Conservation (phyloP, 2,888 invertebrate genomes). For the Drosophila mettleri region DNA sequence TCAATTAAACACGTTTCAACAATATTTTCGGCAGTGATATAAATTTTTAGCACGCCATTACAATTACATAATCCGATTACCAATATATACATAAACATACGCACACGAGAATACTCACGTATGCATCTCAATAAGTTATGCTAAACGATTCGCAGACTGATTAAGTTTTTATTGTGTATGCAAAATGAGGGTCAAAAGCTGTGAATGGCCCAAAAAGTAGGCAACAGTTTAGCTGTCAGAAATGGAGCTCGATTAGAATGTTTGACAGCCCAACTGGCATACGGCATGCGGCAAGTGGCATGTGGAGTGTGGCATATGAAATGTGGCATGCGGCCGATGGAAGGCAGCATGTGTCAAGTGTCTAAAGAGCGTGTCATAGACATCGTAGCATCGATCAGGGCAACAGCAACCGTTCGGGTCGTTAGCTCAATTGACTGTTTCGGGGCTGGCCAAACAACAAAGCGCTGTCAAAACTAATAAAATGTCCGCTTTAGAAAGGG, state of each 20-base stretch:
- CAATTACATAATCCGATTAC: slow-evolving; percentile 78
- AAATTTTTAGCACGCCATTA: slow-evolving; percentile 76
- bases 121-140: slow-evolving; percentile 32
- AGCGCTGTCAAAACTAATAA: slow-evolving; percentile 80
- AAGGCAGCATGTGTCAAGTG: slow-evolving; percentile 71
- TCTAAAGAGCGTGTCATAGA: slow-evolving; percentile 70
- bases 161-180: slow-evolving; percentile 73
- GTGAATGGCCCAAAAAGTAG: slow-evolving; percentile 33
- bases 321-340: slow-evolving; percentile 69
- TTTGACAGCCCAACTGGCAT: slow-evolving; percentile 60
- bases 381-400: slow-evolving; percentile 58
- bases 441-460: slow-evolving; percentile 66
- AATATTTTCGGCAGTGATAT: slow-evolving; percentile 75
- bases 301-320: slow-evolving; percentile 48
- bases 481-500: slow-evolving; percentile 67
- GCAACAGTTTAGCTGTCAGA: slow-evolving; percentile 39
- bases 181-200: slow-evolving; percentile 40
- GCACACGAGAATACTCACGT: neutral
- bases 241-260: slow-evolving; percentile 42
- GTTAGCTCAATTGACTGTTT: slow-evolving; percentile 46
- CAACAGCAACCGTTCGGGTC: slow-evolving; percentile 18
- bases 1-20: slow-evolving; percentile 79
- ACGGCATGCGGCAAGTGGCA: slow-evolving; percentile 62
- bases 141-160: slow-evolving; percentile 74
- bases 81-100: slow-evolving; percentile 20